Percentiles rank a stretch among this genome's conserved stretches.
phyloP scores from a whole-genome alignment of 2,888 invertebrate genomes.

The Xylocampa areola region DNA sequence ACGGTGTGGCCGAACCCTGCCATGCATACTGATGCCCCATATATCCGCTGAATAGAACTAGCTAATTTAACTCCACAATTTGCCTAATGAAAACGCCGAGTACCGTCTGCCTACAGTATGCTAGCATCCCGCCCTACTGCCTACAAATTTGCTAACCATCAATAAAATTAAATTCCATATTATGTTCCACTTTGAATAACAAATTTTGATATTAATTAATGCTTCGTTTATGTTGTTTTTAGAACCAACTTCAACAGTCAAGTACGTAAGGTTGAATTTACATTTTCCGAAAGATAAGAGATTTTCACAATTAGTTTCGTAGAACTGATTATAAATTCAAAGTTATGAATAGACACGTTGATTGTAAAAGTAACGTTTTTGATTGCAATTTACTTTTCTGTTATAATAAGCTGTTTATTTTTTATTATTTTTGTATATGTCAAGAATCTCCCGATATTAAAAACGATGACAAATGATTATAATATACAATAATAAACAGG shows the following conservation, averaged over 20 bases:
- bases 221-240: conserved; percentile 4
- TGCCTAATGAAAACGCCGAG: conserved; percentile 63
- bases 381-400: neutral
- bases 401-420: conserved; percentile 9
- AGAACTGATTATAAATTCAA: neutral
- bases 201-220: conserved; percentile 33
- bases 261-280: conserved; percentile 8
- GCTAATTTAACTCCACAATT: conserved; percentile 66
- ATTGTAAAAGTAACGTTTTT: neutral
- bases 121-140: conserved; percentile 7
- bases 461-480: conserved; percentile 17
- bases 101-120: conserved; percentile 42
- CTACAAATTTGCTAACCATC: conserved; percentile 36
- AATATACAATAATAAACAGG: conserved; percentile 56
- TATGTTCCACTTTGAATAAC: conserved; percentile 32
- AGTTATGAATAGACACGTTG: neutral
- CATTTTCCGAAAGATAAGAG: conserved; percentile 1
- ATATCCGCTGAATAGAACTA: conserved; percentile 44
- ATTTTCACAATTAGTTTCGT: too few relatives aligned
- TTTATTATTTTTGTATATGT: neutral
- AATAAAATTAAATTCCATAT: conserved; percentile 45
- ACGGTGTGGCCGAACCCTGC: conserved; percentile 41
- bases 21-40: conserved; percentile 69
- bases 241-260: neutral
- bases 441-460: conserved; percentile 12